Conservation (phyloP, 2,797 vertebrate species). For the Trachurus trachurus region DNA sequence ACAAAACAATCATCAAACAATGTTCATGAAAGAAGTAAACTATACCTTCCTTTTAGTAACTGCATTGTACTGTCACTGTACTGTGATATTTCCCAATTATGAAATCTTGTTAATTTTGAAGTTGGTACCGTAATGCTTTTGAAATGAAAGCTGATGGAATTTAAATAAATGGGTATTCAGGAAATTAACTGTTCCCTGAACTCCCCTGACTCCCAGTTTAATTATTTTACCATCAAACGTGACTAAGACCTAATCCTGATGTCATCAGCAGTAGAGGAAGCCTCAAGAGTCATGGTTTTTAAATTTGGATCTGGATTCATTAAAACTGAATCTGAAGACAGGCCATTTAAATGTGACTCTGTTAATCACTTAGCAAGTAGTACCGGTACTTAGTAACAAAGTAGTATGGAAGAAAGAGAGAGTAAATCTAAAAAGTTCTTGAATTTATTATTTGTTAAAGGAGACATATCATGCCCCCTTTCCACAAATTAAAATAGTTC, state of each 20-base stretch:
- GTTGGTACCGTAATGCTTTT: too few relatives aligned
- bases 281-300: not conserved
- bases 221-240: conserved; percentile 13
- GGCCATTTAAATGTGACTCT: too few relatives aligned
- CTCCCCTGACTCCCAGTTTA: conserved; percentile 6
- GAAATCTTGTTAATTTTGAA: conserved; percentile 18
- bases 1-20: not conserved
- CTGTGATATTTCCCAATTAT: conserved; percentile 14
- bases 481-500: too few relatives aligned
- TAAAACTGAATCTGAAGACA: not conserved
- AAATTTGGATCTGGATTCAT: not conserved
- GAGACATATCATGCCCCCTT: too few relatives aligned
- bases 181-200: conserved; percentile 1
- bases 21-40: too few relatives aligned
- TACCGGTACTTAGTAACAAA: too few relatives aligned
- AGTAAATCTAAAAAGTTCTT: too few relatives aligned
- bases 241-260: not conserved
- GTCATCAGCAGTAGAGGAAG: too few relatives aligned
- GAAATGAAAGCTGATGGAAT: conserved; percentile 9
- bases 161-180: conserved; percentile 10
- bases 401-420: too few relatives aligned
- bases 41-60: not conserved
- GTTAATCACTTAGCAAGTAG: not conserved
- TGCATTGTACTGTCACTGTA: not conserved
- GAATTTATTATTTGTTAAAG: too few relatives aligned